Evolutionary conservation across 2,888 invertebrate genomes (phyloP).

Genomic region (Charanyca ferruginea): DNA sequence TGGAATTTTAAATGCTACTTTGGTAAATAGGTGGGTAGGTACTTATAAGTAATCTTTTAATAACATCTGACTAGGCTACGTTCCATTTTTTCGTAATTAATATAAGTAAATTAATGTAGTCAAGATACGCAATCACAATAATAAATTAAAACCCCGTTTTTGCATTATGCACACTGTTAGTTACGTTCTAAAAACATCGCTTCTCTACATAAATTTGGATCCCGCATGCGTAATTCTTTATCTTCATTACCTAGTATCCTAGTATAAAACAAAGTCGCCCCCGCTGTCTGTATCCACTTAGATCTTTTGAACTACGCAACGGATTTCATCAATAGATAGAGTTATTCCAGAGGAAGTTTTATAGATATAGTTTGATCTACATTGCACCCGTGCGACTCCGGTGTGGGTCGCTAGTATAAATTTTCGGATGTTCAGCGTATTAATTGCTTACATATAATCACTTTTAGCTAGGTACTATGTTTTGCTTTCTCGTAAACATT

Average conservation of each 20-base stretch:
- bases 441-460: neutral
- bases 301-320: too few species aligned
- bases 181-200: slow-evolving; percentile 38
- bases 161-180: slow-evolving; percentile 12
- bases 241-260: too few species aligned
- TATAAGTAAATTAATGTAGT: neutral
- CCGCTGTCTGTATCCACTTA: too few species aligned
- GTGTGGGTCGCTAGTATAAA: too few species aligned
- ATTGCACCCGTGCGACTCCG: too few species aligned
- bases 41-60: neutral
- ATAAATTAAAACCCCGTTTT: slow-evolving; percentile 11
- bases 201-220: neutral
- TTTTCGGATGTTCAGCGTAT: neutral
- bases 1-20: slow-evolving; percentile 7
- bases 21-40: neutral
- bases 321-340: too few species aligned
- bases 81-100: neutral
- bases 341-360: too few species aligned
- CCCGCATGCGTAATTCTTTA: slow-evolving; percentile 9
- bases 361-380: too few species aligned
- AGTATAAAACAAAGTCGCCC: too few species aligned
- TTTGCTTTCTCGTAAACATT: too few species aligned
- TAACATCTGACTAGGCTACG: neutral
- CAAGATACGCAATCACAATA: slow-evolving; percentile 1
- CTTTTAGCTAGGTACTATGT: neutral